These are phyloP conservation scores for Chymomyza amoena DNA, from an alignment of 2,888 invertebrate genomes.

Conservation along the genomic window DNA sequence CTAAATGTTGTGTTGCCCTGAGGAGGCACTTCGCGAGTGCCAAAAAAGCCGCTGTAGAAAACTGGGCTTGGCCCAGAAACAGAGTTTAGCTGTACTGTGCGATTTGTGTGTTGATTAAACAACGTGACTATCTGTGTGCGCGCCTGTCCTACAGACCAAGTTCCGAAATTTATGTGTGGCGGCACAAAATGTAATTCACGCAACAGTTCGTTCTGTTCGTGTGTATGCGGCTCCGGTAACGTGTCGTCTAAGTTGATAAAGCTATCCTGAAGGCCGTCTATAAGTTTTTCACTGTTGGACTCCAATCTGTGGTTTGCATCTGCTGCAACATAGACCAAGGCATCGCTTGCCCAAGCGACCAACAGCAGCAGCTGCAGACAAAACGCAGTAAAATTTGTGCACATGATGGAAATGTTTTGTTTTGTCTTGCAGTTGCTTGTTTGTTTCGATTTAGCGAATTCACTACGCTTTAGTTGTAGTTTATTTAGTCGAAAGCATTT, in stretches of 20 bases:
- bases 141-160: slow-evolving; percentile 90
- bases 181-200: slow-evolving; percentile 79
- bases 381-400: background rate
- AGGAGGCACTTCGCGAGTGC: slow-evolving; percentile 95
- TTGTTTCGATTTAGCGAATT: background rate
- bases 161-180: slow-evolving; percentile 80
- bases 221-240: slow-evolving; percentile 46
- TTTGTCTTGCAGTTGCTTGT: background rate
- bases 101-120: slow-evolving; percentile 91
- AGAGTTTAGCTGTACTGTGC: slow-evolving; percentile 93
- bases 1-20: slow-evolving; percentile 96
- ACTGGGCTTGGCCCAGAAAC: slow-evolving; percentile 96
- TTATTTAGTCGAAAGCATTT: background rate
- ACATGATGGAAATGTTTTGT: background rate
- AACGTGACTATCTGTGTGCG: slow-evolving; percentile 91
- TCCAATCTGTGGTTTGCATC: slow-evolving; percentile 13
- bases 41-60: slow-evolving; percentile 98
- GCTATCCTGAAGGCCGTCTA: slow-evolving; percentile 39
- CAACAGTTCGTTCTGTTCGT: slow-evolving; percentile 64
- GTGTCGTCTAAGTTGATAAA: slow-evolving; percentile 31
- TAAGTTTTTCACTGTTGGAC: slow-evolving; percentile 13
- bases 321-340: background rate
- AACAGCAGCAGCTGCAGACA: background rate
- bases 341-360: background rate
- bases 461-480: background rate